These are phyloP conservation scores for Myiotriccus ornatus DNA, from an alignment of 2,797 vertebrate species.

Conservation along the genomic window DNA sequence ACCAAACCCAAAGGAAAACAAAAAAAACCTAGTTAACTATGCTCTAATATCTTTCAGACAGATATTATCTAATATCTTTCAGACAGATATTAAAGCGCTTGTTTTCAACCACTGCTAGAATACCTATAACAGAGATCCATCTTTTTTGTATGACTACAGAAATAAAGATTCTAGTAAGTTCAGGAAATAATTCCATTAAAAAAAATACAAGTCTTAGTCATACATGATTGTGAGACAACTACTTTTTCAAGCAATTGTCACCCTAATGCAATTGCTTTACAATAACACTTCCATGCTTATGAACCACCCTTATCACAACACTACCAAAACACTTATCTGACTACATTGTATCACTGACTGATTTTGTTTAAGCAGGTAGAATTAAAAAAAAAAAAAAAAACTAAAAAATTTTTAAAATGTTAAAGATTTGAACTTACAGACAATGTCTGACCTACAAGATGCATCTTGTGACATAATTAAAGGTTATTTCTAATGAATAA, in stretches of 20 bases:
- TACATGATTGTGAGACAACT: background rate
- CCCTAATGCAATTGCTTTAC: background rate
- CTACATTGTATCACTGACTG: background rate
- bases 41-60: background rate
- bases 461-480: background rate
- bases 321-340: background rate
- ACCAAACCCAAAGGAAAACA: background rate
- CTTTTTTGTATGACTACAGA: background rate
- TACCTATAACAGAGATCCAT: background rate
- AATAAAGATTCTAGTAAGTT: background rate
- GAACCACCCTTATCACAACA: background rate
- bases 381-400: background rate
- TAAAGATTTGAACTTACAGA: background rate
- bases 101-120: background rate
- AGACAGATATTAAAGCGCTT: background rate
- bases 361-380: background rate
- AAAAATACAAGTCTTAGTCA: background rate
- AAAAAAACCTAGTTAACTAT: background rate
- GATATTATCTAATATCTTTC: background rate
- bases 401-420: accelerated
- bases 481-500: constrained; percentile 3
- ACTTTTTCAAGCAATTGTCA: background rate
- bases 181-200: background rate
- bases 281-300: background rate
- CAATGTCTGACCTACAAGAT: background rate